Conservation (phyloP, 2,797 vertebrate genomes). For the Lepus townsendii region DNA sequence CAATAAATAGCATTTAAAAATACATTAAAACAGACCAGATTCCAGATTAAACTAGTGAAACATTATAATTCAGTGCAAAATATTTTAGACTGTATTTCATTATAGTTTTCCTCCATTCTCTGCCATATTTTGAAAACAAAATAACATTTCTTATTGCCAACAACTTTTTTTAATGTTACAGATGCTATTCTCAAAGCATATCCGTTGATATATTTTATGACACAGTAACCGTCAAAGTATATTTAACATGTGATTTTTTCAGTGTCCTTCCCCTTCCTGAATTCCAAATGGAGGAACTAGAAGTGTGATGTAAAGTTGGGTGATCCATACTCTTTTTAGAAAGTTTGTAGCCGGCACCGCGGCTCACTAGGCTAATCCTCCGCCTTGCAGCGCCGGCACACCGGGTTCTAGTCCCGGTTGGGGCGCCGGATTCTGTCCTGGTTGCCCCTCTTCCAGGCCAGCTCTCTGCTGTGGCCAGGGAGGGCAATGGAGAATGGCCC, state of each 20-base stretch:
- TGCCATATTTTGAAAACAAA: conserved; percentile 93
- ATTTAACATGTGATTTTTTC: conserved; percentile 93
- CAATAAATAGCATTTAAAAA: conserved; percentile 92
- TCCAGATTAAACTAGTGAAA: conserved; percentile 96
- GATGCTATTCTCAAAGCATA: conserved; percentile 99
- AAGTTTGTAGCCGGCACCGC: conserved; percentile 92
- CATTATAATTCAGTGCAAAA: conserved; percentile 99
- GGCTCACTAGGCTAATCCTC: no score
- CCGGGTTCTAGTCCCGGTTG: no score
- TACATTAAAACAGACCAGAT: conserved; percentile 96
- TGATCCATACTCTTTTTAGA: conserved; percentile 98
- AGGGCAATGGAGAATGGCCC: no score
- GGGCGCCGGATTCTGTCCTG: no score
- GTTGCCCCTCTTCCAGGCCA: no score
- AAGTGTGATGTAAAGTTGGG: conserved; percentile 96
- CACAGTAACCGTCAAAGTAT: conserved; percentile 94
- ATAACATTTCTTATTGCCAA: conserved; percentile 96
- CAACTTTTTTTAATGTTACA: conserved; percentile 96
- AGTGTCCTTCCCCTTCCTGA: conserved; percentile 93
- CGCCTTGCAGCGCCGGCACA: no score
- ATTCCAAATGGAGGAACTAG: conserved; percentile 96
- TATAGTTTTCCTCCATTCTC: conserved; percentile 93
- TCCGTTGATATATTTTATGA: conserved; percentile 97
- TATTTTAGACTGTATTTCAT: conserved; percentile 95
- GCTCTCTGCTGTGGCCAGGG: no score